Evolutionary conservation across 2,888 invertebrate genomes (phyloP).

Genomic region (Drosophila limbata): DNA sequence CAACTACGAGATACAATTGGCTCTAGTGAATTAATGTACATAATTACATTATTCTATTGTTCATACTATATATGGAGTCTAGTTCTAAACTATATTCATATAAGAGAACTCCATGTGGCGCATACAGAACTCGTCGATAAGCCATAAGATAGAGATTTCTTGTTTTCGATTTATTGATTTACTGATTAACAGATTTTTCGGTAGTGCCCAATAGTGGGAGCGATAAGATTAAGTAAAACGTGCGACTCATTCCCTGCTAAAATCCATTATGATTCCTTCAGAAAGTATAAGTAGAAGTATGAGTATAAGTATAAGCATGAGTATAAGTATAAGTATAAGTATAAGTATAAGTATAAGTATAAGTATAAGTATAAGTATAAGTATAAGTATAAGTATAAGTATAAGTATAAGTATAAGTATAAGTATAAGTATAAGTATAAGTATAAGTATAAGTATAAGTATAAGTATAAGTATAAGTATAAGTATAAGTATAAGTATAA

Average conservation of each 20-base stretch:
- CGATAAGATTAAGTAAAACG: slow-evolving; percentile 59
- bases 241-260: neutral
- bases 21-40: slow-evolving; percentile 8
- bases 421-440: slow-evolving; percentile 3
- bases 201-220: slow-evolving; percentile 34
- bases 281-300: neutral
- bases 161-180: slow-evolving; percentile 34
- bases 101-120: slow-evolving; percentile 8
- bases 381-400: neutral
- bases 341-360: neutral
- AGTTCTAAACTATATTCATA: neutral
- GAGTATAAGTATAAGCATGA: neutral
- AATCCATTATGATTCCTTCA: no score
- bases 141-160: slow-evolving; percentile 51
- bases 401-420: slow-evolving; percentile 4
- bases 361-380: neutral
- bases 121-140: slow-evolving; percentile 27
- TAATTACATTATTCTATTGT: slow-evolving; percentile 15
- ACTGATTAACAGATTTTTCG: slow-evolving; percentile 51
- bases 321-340: neutral
- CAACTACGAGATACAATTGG: slow-evolving; percentile 27
- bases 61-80: neutral
- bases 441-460: neutral
- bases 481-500: neutral
- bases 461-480: slow-evolving; percentile 1